phyloP scores from a whole-genome alignment of 2,888 invertebrate genomes.

The Entomobrya multifasciata region DNA sequence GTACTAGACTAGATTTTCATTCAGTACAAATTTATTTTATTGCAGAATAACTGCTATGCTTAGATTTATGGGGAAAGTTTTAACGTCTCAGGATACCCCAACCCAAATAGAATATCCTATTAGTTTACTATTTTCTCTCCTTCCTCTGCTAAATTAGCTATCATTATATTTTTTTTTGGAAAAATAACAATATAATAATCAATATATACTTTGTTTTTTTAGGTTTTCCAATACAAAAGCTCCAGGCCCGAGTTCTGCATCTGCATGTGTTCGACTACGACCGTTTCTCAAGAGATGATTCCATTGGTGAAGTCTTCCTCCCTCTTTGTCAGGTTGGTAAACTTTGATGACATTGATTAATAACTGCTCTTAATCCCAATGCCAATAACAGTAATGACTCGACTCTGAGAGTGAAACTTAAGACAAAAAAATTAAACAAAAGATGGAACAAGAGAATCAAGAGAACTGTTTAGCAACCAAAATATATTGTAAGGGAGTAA shows the following conservation, averaged over 20 bases:
- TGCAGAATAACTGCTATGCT: too few species aligned
- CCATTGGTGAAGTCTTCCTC: constrained; percentile 95
- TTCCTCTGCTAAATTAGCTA: not conserved
- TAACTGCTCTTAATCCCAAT: too few species aligned
- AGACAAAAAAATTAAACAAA: too few species aligned
- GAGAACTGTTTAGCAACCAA: too few species aligned
- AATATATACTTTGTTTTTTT: constrained; percentile 63
- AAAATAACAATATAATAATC: too few species aligned
- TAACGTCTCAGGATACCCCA: too few species aligned
- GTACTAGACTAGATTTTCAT: too few species aligned
- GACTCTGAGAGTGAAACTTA: not conserved
- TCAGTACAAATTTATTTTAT: too few species aligned
- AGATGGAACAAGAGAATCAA: too few species aligned
- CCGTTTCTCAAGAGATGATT: constrained; percentile 95
- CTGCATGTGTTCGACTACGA: constrained; percentile 97
- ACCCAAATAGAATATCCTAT: not conserved
- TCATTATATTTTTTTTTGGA: not conserved
- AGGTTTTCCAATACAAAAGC: constrained; percentile 95
- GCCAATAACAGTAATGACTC: too few species aligned
- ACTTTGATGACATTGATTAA: constrained; percentile 57
- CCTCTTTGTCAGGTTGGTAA: constrained; percentile 91
- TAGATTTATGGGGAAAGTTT: too few species aligned
- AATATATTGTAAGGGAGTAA: too few species aligned
- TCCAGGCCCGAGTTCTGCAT: constrained; percentile 94
- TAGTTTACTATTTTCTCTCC: not conserved